Conservation (phyloP, 1,140 invertebrate genomes). For the Drosophila bifasciata region DNA sequence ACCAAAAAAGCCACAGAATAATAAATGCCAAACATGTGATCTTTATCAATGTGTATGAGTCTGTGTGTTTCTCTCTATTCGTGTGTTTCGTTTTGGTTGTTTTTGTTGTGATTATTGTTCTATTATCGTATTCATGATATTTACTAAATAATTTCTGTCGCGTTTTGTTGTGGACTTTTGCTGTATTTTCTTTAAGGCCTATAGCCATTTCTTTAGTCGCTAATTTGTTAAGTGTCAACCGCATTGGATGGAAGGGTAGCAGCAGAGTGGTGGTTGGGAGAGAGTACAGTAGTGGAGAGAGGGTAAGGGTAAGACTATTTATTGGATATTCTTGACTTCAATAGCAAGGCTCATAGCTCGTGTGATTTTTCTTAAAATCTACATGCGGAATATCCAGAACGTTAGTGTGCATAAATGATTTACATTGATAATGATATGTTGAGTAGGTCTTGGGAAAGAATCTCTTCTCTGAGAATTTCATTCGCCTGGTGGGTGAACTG, state of each 20-base stretch:
- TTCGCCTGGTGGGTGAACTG: too few species aligned
- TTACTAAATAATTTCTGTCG: conserved; percentile 46
- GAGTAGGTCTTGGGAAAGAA: too few species aligned
- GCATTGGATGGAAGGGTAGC: conserved; percentile 2
- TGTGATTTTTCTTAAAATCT: too few species aligned
- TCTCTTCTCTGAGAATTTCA: too few species aligned
- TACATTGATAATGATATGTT: too few species aligned
- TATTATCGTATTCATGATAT: conserved; percentile 64
- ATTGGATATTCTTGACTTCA: neutral
- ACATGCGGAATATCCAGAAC: too few species aligned
- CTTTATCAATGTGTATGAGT: conserved; percentile 5
- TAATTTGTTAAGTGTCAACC: conserved; percentile 71
- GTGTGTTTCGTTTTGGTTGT: conserved; percentile 20
- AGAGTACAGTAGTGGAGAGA: neutral
- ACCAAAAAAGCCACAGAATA: conserved; percentile 25
- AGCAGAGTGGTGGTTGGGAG: neutral
- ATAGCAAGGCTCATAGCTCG: too few species aligned
- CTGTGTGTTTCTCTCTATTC: neutral
- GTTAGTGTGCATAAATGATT: too few species aligned
- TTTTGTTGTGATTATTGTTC: conserved; percentile 27
- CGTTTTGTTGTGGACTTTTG: conserved; percentile 14
- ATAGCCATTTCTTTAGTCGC: conserved; percentile 60
- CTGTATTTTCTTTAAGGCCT: conserved; percentile 36
- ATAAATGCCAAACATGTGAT: conserved; percentile 76
- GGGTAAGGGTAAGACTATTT: conserved; percentile 1